A percentile compares a stretch with the other conserved stretches of the same genome.
phyloP scores from a whole-genome alignment of 2,113 vertebrate genomes.

The Poicephalus gulielmi region DNA sequence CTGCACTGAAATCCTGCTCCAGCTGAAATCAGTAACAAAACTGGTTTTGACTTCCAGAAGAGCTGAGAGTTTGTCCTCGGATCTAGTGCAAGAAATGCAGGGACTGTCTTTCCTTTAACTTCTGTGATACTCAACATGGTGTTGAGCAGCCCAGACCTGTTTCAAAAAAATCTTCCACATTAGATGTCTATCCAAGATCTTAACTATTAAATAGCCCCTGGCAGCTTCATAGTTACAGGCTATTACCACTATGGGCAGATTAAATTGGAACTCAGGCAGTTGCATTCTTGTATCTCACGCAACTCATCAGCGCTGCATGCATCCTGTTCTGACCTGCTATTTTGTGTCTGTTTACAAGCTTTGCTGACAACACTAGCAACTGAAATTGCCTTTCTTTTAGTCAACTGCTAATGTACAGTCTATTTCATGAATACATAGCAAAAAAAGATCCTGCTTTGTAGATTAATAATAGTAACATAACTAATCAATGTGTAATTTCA shows the following conservation, averaged over 20 bases:
- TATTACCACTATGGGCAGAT: neutral
- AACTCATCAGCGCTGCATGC: neutral
- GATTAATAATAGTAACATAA: neutral
- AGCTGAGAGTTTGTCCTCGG: neutral
- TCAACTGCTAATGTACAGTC: neutral
- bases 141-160: neutral
- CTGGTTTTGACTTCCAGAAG: neutral
- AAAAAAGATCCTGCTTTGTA: neutral
- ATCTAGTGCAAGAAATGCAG: neutral
- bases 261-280: neutral
- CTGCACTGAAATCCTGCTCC: neutral
- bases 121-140: neutral
- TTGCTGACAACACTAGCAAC: neutral
- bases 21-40: neutral
- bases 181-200: neutral
- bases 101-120: neutral
- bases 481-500: neutral
- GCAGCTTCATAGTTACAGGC: neutral
- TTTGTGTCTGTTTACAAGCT: neutral
- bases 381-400: neutral
- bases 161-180: neutral
- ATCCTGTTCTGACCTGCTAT: neutral
- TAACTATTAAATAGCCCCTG: neutral
- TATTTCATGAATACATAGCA: neutral
- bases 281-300: neutral